A percentile compares a stretch with the other conserved stretches of the same genome.
Conservation (phyloP, 2,113 vertebrate species). For the Panthera uncia region DNA sequence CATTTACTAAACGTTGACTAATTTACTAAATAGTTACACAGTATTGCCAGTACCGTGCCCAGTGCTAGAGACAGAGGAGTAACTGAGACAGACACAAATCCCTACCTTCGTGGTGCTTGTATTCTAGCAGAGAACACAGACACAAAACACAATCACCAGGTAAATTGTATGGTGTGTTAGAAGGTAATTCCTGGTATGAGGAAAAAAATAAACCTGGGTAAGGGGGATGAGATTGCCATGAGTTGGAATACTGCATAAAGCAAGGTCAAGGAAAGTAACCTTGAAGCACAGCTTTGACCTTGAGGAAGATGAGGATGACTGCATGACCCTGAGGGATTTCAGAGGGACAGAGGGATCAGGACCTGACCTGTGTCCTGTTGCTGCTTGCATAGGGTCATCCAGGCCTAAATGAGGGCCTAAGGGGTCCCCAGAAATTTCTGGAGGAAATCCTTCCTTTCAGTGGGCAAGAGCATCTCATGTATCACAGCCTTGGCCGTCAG, state of each 20-base stretch:
- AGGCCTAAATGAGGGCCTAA: background rate
- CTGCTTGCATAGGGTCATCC: background rate
- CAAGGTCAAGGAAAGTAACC: background rate
- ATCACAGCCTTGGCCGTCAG: background rate
- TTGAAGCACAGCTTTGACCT: background rate
- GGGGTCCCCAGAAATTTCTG: background rate
- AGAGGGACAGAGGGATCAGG: background rate
- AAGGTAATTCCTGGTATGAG: background rate
- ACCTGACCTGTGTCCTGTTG: background rate
- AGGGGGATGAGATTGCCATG: background rate
- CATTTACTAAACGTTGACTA: background rate
- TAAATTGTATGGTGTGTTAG: background rate
- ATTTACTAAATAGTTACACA: background rate
- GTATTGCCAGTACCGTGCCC: background rate
- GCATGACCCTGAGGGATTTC: background rate
- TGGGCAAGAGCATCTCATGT: background rate
- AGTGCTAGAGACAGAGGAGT: background rate
- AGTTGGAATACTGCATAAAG: background rate
- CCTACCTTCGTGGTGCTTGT: background rate
- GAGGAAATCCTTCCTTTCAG: background rate
- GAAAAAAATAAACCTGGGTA: accelerated
- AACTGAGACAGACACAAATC: background rate
- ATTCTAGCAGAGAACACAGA: background rate
- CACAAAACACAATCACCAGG: background rate
- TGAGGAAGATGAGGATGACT: background rate